Conservation (phyloP, 2,113 vertebrate genomes). For the Aythya baeri region DNA sequence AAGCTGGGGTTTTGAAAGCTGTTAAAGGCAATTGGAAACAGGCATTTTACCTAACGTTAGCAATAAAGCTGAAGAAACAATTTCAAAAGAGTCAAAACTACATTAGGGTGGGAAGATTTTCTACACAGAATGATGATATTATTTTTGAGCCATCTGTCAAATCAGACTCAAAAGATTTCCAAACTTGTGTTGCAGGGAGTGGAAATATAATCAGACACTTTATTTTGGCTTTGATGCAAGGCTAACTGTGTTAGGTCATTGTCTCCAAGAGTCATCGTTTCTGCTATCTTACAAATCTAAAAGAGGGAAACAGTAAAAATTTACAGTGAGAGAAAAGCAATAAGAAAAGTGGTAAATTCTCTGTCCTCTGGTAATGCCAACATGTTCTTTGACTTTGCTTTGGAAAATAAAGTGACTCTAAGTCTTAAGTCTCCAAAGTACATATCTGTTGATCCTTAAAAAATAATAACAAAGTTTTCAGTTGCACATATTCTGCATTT, state of each 20-base stretch:
- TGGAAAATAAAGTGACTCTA: background rate
- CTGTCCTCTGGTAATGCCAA: background rate
- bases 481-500: background rate
- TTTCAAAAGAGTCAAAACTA: background rate
- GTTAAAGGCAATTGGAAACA: background rate
- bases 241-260: background rate
- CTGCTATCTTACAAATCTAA: background rate
- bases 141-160: background rate
- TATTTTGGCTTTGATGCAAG: background rate
- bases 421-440: background rate
- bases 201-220: background rate
- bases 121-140: background rate
- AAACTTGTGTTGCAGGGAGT: background rate
- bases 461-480: background rate
- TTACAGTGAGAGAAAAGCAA: background rate
- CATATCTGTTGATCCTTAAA: background rate
- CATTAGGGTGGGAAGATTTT: background rate
- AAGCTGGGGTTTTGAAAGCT: background rate
- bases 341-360: background rate
- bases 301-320: background rate
- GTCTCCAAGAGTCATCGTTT: background rate
- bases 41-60: background rate
- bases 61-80: background rate
- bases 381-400: background rate
- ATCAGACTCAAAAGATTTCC: background rate